Base-by-base conservation (phyloP, 2,113 vertebrate genomes). In the Rhineura floridana region DNA sequence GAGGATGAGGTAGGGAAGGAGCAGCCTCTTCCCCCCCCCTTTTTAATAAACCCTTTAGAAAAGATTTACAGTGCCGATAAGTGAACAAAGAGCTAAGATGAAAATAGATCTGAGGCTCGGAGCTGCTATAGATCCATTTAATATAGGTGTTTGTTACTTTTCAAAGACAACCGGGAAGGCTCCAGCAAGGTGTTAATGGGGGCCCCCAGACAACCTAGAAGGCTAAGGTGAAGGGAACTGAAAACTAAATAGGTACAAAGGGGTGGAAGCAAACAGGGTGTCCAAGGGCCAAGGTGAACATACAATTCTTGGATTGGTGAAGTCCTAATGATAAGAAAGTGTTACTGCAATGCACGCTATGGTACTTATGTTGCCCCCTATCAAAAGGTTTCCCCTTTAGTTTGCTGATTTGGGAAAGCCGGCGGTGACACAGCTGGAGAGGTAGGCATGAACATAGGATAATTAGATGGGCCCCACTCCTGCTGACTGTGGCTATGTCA, bases 51-150 rank as follows among this genome's bases (percentile, higher is more conserved):
- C 36, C 70, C 90, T 90, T 87, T 81, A 33, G 82, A 81, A 86
- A 63, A 93, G 91, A 92, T 92, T 87, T 69, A 87, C 88, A 85
- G 75, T 90, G 50, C 85, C 48, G 93, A 92, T 93, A 93, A 91
- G 67, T 69, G 91, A 93, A 93, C 93, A 93, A 94, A 94, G 94
- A 83, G 46, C 81, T 23, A 25, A 67, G 87, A 88, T 88, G 87
- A 83, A 93, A 94, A 94, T 93, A 94, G 93, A 93, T 93, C 91
- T 91, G 88, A 93, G 87, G 83, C 76, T 81, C 3, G 73, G 12
- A 80, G 87, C 79, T 50, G 30, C 25, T 88, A 83, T 83, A 83
- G n/a, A 83, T 83, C 81, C 59, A 12, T 88, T 86, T 80, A 59
- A 88, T 88, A 7, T 80, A 69, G 62, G 39, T 67, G 55, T 85